Evolutionary conservation across 1,140 invertebrate species (phyloP), one percentile per base, ranked within the genome.

Genomic region (Diorhabda elongata): DNA sequence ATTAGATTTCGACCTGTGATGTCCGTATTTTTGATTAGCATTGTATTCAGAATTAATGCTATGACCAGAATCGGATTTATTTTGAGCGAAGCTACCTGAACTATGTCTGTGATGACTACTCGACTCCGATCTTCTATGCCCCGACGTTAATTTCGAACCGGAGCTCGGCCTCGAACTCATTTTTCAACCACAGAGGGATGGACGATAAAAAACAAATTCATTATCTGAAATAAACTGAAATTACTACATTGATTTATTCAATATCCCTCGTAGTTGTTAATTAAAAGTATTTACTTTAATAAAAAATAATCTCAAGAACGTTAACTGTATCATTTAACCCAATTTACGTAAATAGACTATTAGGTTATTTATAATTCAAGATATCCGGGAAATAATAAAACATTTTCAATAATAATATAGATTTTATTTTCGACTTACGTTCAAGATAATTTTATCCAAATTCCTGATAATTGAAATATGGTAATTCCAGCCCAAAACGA

Each of bases 1-100:
- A 26, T 78, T 76, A 58, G 78, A 80, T 71, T 80, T 79, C 26
- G 78, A 79, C 8, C 78, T 68, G 69, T 79, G 74, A 68, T 80
- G 79, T n/a, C 76, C 77, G 67, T 76, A 76, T 71, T 73, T 75
- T 8, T 74, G 64, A 52, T 76, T 72, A 42, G 61, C 67, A 45
- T 72, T 67, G 58, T 75, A 71, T 7, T 77, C 79, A 52, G 75
- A 79, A 64, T 77, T 76, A 41, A 75, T 65, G 66, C 78, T 80
- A 44, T 81, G 79, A 42, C 73, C 78, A 64, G 78, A 80, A 71
- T 79, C 80, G 59, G 79, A 79, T 8, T 73, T 70, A 52, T 77
- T 73, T 56, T 77, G 76, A 6, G 72, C 72, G 8, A 75, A 75
- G 64, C 74, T 74, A 7, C 77, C 73, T 11, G 78, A 78, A 68